A percentile compares a stretch with the other conserved stretches of the same genome.
These are phyloP conservation scores for Oreocharis arfaki DNA, from an alignment of 2,113 vertebrate genomes.

Conservation along the genomic window DNA sequence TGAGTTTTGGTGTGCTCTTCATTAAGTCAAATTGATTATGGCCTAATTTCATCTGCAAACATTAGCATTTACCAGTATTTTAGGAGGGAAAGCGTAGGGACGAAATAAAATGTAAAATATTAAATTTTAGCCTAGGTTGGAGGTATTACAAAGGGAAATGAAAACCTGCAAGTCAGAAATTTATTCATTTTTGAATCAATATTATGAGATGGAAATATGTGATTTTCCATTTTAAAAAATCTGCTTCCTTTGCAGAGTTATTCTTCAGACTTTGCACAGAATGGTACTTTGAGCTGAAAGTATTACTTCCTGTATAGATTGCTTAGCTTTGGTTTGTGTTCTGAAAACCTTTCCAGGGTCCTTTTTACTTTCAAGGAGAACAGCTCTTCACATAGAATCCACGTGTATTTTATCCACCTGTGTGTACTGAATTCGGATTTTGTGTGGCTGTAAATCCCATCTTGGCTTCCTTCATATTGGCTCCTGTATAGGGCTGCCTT, in stretches of 20 bases:
- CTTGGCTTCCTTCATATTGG: neutral
- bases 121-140: neutral
- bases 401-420: neutral
- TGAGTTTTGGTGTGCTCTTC: neutral
- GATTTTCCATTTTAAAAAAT: neutral
- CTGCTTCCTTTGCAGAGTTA: neutral
- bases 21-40: neutral
- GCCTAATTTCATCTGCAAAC: neutral
- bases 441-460: neutral
- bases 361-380: neutral
- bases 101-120: accelerated
- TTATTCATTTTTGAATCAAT: neutral
- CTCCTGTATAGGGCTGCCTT: neutral
- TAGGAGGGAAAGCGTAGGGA: neutral
- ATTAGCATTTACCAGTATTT: neutral
- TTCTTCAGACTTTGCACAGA: neutral
- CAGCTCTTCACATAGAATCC: neutral
- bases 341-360: neutral
- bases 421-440: neutral
- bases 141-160: neutral
- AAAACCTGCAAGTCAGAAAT: neutral
- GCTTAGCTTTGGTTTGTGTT: neutral
- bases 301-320: neutral
- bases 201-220: neutral
- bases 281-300: neutral